Conservation (phyloP, 2,888 invertebrate species). For the Tipula confusa region DNA sequence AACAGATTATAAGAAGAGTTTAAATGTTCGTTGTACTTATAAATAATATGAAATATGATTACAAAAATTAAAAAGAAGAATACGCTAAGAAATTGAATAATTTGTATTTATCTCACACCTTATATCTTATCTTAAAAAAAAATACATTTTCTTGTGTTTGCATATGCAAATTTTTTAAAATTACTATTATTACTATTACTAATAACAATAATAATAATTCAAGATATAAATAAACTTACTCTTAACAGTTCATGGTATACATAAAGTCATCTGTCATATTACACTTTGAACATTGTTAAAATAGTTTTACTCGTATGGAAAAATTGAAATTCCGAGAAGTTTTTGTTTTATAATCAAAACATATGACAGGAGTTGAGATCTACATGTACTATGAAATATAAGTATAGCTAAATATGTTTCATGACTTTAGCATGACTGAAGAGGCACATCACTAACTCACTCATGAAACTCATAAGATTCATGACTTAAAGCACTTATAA, state of each 20-base stretch:
- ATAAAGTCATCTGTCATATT: constrained; percentile 25
- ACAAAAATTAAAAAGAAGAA: background rate
- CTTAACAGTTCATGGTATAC: background rate
- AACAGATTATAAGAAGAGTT: constrained; percentile 9
- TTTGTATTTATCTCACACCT: constrained; percentile 25
- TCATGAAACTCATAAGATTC: too few relatives aligned
- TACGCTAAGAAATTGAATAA: background rate
- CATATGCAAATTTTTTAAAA: background rate
- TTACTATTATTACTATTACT: background rate
- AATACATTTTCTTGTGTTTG: background rate
- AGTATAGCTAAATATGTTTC: too few relatives aligned
- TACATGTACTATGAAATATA: too few relatives aligned
- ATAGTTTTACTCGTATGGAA: background rate
- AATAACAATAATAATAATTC: constrained; percentile 3
- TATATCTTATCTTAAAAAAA: background rate
- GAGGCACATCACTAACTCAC: too few relatives aligned
- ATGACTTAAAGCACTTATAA: too few relatives aligned
- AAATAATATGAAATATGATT: background rate
- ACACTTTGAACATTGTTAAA: background rate
- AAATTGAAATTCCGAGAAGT: background rate
- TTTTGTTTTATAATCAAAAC: background rate
- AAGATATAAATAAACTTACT: background rate
- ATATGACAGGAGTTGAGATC: background rate
- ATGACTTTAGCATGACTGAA: too few relatives aligned
- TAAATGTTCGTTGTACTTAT: background rate